Percentiles rank a stretch among this genome's conserved stretches.
Evolutionary conservation across 2,113 vertebrate species (phyloP).

Genomic region (Irena cyanogastra): DNA sequence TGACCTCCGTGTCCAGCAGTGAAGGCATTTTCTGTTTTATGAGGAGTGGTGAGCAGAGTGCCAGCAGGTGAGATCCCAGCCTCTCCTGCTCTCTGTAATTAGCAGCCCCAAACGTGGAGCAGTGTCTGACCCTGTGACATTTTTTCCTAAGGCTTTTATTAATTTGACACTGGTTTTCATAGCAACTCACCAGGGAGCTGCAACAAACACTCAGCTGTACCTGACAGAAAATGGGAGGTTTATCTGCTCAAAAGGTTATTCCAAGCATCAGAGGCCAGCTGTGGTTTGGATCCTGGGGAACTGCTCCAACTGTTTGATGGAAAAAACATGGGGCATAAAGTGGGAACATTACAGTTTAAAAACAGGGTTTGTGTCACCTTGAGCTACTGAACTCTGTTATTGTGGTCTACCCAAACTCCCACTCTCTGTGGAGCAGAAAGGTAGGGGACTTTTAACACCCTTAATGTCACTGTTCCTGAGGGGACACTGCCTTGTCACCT

Average conservation of each 20-base stretch:
- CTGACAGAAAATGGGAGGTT: slow-evolving; percentile 14
- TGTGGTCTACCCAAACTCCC: neutral
- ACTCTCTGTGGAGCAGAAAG: neutral
- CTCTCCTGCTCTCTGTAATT: slow-evolving; percentile 25
- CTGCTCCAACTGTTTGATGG: neutral
- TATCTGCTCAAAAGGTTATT: slow-evolving; percentile 23
- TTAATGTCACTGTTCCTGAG: neutral
- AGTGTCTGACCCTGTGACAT: neutral
- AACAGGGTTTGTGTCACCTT: neutral
- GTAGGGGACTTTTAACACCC: neutral
- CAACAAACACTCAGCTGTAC: slow-evolving; percentile 36
- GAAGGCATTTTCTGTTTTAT: neutral
- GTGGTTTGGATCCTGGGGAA: neutral
- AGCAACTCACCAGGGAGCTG: slow-evolving; percentile 17
- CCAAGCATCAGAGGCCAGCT: neutral
- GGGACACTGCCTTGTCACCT: neutral
- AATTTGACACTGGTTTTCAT: slow-evolving; percentile 43
- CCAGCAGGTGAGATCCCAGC: slow-evolving; percentile 25
- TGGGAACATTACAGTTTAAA: neutral
- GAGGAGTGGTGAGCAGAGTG: neutral
- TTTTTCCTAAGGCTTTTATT: slow-evolving; percentile 39
- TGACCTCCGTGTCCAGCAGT: neutral
- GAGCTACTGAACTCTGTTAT: neutral
- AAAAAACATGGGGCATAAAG: neutral
- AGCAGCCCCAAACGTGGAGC: slow-evolving; percentile 10